phyloP scores from a whole-genome alignment of 2,888 invertebrate species.

The Plebejus anna region DNA sequence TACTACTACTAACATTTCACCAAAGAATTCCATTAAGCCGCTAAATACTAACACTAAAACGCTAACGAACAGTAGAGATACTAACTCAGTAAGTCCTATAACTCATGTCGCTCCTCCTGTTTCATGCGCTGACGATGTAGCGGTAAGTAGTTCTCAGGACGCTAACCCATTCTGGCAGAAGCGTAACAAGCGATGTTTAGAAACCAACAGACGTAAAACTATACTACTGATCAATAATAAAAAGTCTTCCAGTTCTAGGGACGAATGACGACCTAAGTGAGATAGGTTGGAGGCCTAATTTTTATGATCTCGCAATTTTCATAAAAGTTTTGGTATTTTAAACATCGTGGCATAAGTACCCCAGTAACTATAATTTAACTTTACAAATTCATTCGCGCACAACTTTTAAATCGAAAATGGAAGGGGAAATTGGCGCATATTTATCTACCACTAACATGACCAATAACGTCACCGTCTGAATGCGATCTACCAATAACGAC shows the following conservation, averaged over 20 bases:
- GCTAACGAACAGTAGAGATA: conserved; percentile 47
- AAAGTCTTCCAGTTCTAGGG: conserved; percentile 50
- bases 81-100: conserved; percentile 36
- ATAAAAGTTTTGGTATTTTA: conserved; percentile 37
- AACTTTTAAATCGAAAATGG: not conserved
- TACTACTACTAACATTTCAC: conserved; percentile 77
- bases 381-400: not conserved
- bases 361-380: conserved; percentile 17
- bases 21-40: conserved; percentile 74
- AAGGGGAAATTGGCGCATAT: not conserved
- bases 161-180: conserved; percentile 74
- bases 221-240: conserved; percentile 75
- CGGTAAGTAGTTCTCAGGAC: conserved; percentile 70
- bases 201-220: conserved; percentile 73
- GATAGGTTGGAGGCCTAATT: conserved; percentile 52
- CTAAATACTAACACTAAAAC: conserved; percentile 55
- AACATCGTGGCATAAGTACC: conserved; percentile 32
- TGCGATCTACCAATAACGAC: not conserved
- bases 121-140: conserved; percentile 52
- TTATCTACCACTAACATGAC: not conserved
- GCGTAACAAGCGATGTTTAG: conserved; percentile 62
- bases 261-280: conserved; percentile 47
- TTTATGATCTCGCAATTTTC: conserved; percentile 55
- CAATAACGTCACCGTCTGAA: not conserved
- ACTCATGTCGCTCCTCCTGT: conserved; percentile 49